These are phyloP conservation scores for Hydrotaea diabolus DNA, from an alignment of 2,888 invertebrate species.

Conservation along the genomic window DNA sequence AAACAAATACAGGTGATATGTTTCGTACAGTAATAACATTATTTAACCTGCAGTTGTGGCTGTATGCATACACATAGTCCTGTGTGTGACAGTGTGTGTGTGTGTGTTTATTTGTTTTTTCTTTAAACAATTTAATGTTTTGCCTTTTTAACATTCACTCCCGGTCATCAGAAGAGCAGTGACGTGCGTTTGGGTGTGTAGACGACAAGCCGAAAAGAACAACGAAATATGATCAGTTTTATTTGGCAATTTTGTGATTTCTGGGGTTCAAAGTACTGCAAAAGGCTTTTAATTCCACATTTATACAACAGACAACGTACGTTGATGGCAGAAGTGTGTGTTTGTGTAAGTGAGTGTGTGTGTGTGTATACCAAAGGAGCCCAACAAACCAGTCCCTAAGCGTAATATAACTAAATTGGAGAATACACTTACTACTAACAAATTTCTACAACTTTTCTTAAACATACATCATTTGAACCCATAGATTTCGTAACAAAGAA, in stretches of 20 bases:
- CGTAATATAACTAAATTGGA: too few relatives aligned
- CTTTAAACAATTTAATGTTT: constrained; percentile 37
- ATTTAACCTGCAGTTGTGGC: constrained; percentile 23
- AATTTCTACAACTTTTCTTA: too few relatives aligned
- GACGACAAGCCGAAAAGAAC: neutral
- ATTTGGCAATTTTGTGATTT: constrained; percentile 33
- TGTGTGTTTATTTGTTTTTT: neutral
- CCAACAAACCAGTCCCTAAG: too few relatives aligned
- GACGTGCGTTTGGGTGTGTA: neutral
- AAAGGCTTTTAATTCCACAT: constrained; percentile 25
- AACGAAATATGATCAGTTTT: constrained; percentile 29
- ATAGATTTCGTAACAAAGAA: too few relatives aligned
- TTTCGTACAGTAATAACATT: constrained; percentile 32
- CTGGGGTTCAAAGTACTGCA: constrained; percentile 21
- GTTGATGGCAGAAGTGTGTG: neutral
- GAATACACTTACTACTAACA: too few relatives aligned
- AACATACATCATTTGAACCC: too few relatives aligned
- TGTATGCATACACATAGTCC: too few relatives aligned
- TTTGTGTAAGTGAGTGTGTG: neutral
- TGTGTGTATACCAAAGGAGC: too few relatives aligned
- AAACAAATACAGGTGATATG: neutral
- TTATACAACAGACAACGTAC: neutral
- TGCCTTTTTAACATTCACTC: constrained; percentile 35
- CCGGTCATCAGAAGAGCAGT: neutral
- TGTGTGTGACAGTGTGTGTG: neutral